Base-by-base conservation (phyloP, 2,113 vertebrate species). In the Sceloporus tristichus region DNA sequence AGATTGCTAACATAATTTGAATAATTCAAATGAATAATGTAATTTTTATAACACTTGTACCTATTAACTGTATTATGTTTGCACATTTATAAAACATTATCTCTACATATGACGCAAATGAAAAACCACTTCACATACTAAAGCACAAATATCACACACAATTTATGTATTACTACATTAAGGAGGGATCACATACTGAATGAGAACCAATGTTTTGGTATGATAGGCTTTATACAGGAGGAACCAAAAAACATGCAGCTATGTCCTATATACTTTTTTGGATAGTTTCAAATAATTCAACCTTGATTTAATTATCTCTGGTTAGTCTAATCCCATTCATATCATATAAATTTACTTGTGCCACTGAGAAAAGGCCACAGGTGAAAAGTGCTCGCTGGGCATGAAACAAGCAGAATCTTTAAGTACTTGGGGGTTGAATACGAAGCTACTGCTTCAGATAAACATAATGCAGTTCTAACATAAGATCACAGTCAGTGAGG, bases 361-460 rank as follows among this genome's bases (percentile, higher is more conserved):
- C 6, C 25, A 27, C 27, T 71, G 59, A 18, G 59, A 3, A 62
- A 62, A 14, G 59, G 14, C 59, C 59, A 62, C 59, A 62, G 59
- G 13, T 62, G 59, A 81, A 71, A 71, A 65, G 10, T 65, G 6
- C 25, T 71, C 40, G 25, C 25, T 71, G 68, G 25, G 27, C 23
- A 23, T 81, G 38, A 65, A 81, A 23, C 7, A 81, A 1, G 0
- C 34, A 81, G 21, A 81, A 9, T 81, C 56, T 66, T 66, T 81
- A 23, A 25, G 38, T 40, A 29, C 68, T 38, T 65, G 11, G 4
- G 4, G 59, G 59, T 16, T 62, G 23, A 81, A 40, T 65, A 21
- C 59, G n/a, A 81, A 81, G 59, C 4, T 29, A 88, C 76, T 88
- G 10, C 89, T 84, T 87, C 88, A 87, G 84, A 73, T 4, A 88